phyloP scores from a whole-genome alignment of 2,888 invertebrate species.

The Mactromeris polynyma region DNA sequence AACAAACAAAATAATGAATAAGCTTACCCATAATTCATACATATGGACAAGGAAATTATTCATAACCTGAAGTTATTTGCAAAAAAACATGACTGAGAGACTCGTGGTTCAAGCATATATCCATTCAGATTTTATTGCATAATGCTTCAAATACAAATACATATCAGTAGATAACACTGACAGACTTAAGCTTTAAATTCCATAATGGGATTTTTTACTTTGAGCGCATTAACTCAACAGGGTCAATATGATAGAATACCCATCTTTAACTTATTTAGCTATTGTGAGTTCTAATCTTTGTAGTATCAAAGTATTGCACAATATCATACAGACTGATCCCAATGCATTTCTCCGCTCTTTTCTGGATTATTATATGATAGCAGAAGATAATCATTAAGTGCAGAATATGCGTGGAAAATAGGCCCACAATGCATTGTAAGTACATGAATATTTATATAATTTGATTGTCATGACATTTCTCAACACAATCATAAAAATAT shows the following conservation, averaged over 20 bases:
- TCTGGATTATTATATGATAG: background rate
- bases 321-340: background rate
- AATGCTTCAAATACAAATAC: background rate
- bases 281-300: background rate
- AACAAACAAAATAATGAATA: background rate
- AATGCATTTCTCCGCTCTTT: background rate
- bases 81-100: background rate
- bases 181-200: slow-evolving; percentile 33
- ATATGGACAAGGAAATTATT: background rate
- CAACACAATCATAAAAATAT: background rate
- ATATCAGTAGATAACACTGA: slow-evolving; percentile 22
- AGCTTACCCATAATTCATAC: background rate
- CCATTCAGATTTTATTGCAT: background rate
- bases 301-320: background rate
- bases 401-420: slow-evolving; percentile 3
- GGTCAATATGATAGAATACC: background rate
- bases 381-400: slow-evolving; percentile 9
- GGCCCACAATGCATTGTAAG: background rate
- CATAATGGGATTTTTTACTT: slow-evolving; percentile 9
- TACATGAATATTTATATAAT: slow-evolving; percentile 16
- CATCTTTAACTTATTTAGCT: slow-evolving; percentile 12
- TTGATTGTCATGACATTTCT: background rate
- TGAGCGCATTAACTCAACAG: slow-evolving; percentile 8
- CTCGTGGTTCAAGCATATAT: background rate
- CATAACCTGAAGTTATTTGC: background rate